Conservation (phyloP, 2,797 vertebrate species). For the Allobates femoralis region DNA sequence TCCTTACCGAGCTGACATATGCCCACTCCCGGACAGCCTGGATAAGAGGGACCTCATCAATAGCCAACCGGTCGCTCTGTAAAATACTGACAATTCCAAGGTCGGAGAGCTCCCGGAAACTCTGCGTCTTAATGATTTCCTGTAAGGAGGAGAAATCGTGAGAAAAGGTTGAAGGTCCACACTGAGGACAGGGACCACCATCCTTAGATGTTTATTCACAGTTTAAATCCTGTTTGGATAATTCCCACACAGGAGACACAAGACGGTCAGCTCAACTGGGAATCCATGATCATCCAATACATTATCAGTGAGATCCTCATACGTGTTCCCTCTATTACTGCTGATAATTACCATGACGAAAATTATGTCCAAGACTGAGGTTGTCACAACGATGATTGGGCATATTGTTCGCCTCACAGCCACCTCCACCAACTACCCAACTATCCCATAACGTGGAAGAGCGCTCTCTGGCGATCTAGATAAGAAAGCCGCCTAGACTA, state of each 20-base stretch:
- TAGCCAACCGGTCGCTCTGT: slow-evolving; percentile 71
- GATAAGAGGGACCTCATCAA: slow-evolving; percentile 75
- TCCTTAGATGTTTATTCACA: not conserved
- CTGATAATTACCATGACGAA: not conserved
- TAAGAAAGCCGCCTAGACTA: no score
- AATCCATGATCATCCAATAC: not conserved
- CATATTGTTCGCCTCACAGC: no score
- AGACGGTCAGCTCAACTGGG: not conserved
- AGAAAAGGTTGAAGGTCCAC: not conserved
- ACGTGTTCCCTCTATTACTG: not conserved
- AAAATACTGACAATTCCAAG: slow-evolving; percentile 70
- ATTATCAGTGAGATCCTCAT: not conserved
- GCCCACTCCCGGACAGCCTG: slow-evolving; percentile 76
- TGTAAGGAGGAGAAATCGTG: slow-evolving; percentile 56
- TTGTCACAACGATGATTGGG: not conserved
- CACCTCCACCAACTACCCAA: no score
- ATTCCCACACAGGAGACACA: not conserved
- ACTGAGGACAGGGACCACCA: not conserved
- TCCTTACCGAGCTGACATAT: slow-evolving; percentile 77
- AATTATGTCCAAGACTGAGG: not conserved
- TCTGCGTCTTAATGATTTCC: slow-evolving; percentile 73
- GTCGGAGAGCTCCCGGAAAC: slow-evolving; percentile 77
- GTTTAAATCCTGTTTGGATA: slow-evolving; percentile 4
- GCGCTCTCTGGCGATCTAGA: no score
- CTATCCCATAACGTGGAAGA: no score